phyloP scores from a whole-genome alignment of 2,888 invertebrate genomes.

The Oligia strigilis region DNA sequence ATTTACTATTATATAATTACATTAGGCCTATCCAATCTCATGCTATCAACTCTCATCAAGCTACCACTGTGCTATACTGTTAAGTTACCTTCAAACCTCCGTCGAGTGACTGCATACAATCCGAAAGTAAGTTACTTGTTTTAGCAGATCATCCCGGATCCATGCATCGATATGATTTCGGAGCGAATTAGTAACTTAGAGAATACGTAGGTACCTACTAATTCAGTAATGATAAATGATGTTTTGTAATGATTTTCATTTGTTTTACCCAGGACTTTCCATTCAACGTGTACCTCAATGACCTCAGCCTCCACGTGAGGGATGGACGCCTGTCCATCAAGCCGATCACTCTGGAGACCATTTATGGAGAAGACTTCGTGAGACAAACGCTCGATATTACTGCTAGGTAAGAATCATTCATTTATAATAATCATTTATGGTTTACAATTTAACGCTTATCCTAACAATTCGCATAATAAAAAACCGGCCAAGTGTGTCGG shows the following conservation, averaged over 20 bases:
- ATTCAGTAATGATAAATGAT: not conserved
- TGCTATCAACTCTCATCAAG: not conserved
- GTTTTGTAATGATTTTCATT: not conserved
- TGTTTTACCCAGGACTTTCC: slow-evolving; percentile 91
- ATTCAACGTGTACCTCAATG: slow-evolving; percentile 92
- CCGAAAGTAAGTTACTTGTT: not conserved
- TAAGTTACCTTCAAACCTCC: not conserved
- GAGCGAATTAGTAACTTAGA: not conserved
- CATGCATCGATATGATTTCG: not conserved
- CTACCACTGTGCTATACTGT: not conserved
- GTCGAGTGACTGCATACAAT: not conserved
- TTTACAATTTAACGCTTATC: not conserved
- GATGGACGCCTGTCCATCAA: slow-evolving; percentile 91
- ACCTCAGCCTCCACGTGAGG: slow-evolving; percentile 87
- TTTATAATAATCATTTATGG: not conserved
- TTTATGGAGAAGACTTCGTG: slow-evolving; percentile 89
- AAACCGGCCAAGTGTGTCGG: not conserved
- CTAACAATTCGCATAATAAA: not conserved
- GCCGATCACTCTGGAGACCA: slow-evolving; percentile 90
- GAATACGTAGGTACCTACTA: not conserved
- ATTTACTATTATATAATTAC: too few relatives aligned
- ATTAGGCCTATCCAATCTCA: not conserved
- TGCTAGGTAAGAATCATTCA: slow-evolving; percentile 72
- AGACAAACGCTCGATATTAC: slow-evolving; percentile 82
- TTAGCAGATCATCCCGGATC: not conserved